These are phyloP conservation scores for Porites cylindrica DNA, from an alignment of 92 coral and sea anemone genomes.

Conservation along the genomic window DNA sequence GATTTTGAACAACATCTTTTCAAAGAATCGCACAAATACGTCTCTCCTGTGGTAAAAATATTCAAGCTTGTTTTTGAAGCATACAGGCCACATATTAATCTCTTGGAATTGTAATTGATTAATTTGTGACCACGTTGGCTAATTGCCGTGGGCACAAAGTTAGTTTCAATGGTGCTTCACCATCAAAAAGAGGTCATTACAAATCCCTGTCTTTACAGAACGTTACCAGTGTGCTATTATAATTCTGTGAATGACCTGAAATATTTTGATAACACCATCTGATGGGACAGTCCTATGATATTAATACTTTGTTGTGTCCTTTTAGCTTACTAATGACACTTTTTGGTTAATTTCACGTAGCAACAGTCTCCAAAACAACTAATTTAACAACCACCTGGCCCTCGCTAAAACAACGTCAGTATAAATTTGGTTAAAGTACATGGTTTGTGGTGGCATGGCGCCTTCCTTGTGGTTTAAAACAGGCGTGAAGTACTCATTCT, in stretches of 20 bases:
- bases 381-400: not conserved
- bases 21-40: conserved; percentile 7
- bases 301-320: not conserved
- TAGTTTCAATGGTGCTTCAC: not conserved
- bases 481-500: no score
- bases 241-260: not conserved
- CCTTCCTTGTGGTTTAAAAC: no score
- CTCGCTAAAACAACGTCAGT: not conserved
- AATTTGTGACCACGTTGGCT: not conserved
- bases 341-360: conserved; percentile 2
- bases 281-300: conserved; percentile 1
- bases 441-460: no score
- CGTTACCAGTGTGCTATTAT: no score
- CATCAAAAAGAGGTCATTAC: no score
- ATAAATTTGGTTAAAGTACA: not conserved
- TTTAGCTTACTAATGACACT: not conserved
- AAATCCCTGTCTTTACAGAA: no score
- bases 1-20: conserved; percentile 1
- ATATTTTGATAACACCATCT: not conserved
- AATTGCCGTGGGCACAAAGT: not conserved
- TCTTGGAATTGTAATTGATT: not conserved
- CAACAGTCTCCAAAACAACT: conserved; percentile 50
- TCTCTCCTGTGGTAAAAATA: not conserved
- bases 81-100: not conserved
- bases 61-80: not conserved